Evolutionary conservation across 2,888 invertebrate species (phyloP), one percentile per base, ranked within the genome.

Genomic region (Steinernema carpocapsae): DNA sequence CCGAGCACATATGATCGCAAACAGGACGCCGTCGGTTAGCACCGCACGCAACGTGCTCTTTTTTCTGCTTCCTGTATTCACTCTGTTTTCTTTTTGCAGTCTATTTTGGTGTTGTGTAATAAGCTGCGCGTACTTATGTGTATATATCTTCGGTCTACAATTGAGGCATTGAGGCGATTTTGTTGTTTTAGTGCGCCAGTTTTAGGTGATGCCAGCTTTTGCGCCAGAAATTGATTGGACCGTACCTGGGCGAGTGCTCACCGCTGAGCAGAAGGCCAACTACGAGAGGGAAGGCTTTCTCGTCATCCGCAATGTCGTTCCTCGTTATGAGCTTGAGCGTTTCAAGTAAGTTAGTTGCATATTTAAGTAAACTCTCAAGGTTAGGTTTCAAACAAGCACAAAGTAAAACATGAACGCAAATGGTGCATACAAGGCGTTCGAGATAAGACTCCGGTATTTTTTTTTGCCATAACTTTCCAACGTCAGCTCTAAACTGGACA

Each of bases 261-360:
- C 78, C n/a, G 71, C 59, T 1, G 72, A 76, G 32, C 77, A 77
- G 37, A 72, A 64, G 12, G 32, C 32, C 43, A 71, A 70, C 42
- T 78, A 78, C 51, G 79, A 80, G 29, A 71, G 64, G 42, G 56
- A 78, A 29, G 78, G 78, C 45, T 78, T 71, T 46, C 42, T 78
- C 42, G n/a, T 78, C 32, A 72, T 78, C 26, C 78, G 72, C 45
- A 80, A 77, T 42, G 71, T 82, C 51, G 76, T 78, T 12, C 78
- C 78, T 7, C 73, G 79, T 72, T 80, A 80, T 46, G 78, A 78
- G 48, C 71, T 78, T 24, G 76, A 78, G 17, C 71, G 77, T 6
- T 78, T 71, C 37, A 45, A 64, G 78, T 78, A 59, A 48, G 72
- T 46, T 74, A 3, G 7, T 43, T 43, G n/a, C n/a, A n/a, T n/a